These are phyloP conservation scores for Epizoanthus scotinus DNA, from an alignment of 92 coral and sea anemone genomes.

Conservation along the genomic window DNA sequence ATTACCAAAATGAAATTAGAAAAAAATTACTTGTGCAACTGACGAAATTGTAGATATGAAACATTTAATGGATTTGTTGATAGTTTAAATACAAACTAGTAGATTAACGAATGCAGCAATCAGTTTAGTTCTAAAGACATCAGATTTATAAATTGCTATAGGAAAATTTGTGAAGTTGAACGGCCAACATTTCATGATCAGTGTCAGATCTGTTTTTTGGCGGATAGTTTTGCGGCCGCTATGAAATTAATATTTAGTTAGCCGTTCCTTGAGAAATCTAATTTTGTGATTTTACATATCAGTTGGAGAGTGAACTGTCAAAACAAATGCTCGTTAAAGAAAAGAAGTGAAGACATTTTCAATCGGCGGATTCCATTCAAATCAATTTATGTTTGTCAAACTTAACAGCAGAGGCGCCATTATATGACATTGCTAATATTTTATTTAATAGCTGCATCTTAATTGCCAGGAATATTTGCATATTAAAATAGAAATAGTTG, in stretches of 20 bases:
- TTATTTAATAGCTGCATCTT: neutral
- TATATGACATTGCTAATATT: neutral
- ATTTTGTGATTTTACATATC: neutral
- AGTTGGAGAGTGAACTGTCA: conserved; percentile 15
- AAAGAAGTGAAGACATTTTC: neutral
- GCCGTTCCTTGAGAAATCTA: neutral
- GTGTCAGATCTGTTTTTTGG: neutral
- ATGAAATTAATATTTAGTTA: neutral
- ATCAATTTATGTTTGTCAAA: neutral
- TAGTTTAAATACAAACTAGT: too few relatives aligned
- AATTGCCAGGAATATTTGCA: neutral
- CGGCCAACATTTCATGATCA: neutral
- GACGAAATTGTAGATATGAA: too few relatives aligned
- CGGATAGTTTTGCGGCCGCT: neutral
- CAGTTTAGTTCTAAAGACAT: too few relatives aligned
- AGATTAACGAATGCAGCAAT: too few relatives aligned
- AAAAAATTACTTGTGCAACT: too few relatives aligned
- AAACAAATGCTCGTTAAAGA: conserved; percentile 3
- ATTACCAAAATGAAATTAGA: too few relatives aligned
- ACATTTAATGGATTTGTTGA: too few relatives aligned
- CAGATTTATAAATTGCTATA: too few relatives aligned
- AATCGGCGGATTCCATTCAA: neutral
- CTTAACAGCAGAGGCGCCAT: neutral
- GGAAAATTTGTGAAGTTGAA: too few relatives aligned
- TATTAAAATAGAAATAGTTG: too few relatives aligned